Percentiles rank a stretch among this genome's conserved stretches.
Evolutionary conservation across 1,140 invertebrate species (phyloP).

Genomic region (Bombus breviceps): DNA sequence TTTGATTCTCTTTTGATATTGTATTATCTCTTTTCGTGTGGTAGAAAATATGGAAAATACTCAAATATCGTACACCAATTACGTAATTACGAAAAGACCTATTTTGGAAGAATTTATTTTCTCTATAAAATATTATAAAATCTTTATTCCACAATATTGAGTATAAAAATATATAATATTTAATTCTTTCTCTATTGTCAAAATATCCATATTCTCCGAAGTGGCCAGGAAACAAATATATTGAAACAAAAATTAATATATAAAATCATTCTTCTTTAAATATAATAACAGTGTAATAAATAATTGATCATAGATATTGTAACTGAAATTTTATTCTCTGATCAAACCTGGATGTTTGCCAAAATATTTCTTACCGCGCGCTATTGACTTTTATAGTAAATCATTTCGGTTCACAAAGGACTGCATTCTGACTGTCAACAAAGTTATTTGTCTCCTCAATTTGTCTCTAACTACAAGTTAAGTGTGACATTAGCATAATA

Average conservation of each 20-base stretch:
- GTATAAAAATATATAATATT: too few species aligned
- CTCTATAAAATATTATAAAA: not conserved
- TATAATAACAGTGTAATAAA: too few species aligned
- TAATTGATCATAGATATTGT: too few species aligned
- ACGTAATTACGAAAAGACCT: not conserved
- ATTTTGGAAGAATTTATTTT: not conserved
- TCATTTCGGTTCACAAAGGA: not conserved
- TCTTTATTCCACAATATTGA: too few species aligned
- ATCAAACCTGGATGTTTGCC: not conserved
- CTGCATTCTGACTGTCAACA: not conserved
- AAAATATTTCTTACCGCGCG: not conserved
- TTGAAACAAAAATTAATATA: not conserved
- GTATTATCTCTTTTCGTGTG: not conserved
- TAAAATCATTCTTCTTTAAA: too few species aligned
- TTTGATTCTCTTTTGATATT: not conserved
- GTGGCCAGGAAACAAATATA: not conserved
- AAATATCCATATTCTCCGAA: too few species aligned
- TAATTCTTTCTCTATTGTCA: too few species aligned
- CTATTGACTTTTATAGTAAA: not conserved
- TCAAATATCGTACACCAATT: not conserved
- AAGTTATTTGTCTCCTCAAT: not conserved
- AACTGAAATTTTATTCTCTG: not conserved
- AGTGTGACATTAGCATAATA: not conserved
- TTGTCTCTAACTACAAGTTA: too few species aligned
- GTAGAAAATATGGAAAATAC: not conserved